phyloP scores from a whole-genome alignment of 2,888 invertebrate species.

The Embidobia sp. region DNA sequence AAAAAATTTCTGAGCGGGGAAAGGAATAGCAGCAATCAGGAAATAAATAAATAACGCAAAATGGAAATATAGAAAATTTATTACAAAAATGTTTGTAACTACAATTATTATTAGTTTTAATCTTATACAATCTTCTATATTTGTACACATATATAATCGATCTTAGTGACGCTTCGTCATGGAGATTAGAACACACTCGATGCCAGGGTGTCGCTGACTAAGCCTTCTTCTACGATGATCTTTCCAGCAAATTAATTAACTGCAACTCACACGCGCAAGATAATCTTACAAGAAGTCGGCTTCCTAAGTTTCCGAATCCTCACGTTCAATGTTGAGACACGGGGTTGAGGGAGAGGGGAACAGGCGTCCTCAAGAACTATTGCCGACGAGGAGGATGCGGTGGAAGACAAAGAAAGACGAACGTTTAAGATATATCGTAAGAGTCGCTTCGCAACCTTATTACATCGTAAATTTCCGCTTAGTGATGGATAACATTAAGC shows the following conservation, averaged over 20 bases:
- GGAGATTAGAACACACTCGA: conserved; percentile 16
- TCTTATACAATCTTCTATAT: too few species aligned
- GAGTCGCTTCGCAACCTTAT: conserved; percentile 75
- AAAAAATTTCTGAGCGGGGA: too few species aligned
- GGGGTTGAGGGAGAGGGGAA: not conserved
- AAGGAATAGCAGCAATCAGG: too few species aligned
- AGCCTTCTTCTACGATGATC: conserved; percentile 42
- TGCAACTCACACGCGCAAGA: too few species aligned
- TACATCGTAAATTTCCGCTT: conserved; percentile 72
- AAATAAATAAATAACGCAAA: too few species aligned
- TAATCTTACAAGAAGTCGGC: conserved; percentile 45
- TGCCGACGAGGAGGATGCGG: conserved; percentile 18
- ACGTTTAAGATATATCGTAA: conserved; percentile 73
- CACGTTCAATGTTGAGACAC: conserved; percentile 16
- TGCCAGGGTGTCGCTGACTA: conserved; percentile 40
- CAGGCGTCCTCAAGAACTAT: conserved; percentile 20
- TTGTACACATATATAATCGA: too few species aligned
- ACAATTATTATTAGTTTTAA: too few species aligned
- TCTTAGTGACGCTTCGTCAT: conserved; percentile 33
- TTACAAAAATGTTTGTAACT: too few species aligned
- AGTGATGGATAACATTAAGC: conserved; percentile 78
- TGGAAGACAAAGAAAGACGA: conserved; percentile 26
- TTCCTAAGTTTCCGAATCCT: conserved; percentile 43
- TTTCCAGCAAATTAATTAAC: conserved; percentile 58
- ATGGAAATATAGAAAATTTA: too few species aligned